phyloP scores from a whole-genome alignment of 2,888 invertebrate genomes.

The Lucinisca nassula region DNA sequence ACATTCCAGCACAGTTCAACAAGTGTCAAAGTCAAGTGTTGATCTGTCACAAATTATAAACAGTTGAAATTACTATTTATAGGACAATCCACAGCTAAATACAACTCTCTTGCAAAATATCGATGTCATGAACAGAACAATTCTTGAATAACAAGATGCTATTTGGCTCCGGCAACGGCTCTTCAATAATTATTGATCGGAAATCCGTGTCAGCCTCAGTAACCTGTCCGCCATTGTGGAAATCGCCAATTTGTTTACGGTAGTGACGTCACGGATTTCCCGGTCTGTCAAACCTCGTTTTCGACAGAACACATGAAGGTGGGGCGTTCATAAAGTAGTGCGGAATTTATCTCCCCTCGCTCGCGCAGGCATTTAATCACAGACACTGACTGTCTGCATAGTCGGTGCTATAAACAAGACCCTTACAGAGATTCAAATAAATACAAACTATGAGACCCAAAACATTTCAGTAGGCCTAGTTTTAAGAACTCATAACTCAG shows the following conservation, averaged over 20 bases:
- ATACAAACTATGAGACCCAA: too few species aligned
- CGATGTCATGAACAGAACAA: neutral
- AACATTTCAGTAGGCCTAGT: too few species aligned
- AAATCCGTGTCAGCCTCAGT: conserved; percentile 11
- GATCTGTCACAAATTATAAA: neutral
- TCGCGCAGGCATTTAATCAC: too few species aligned
- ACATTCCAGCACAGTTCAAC: neutral
- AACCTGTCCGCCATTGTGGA: conserved; percentile 34
- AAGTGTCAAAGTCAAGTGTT: neutral
- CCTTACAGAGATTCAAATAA: too few species aligned
- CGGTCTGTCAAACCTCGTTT: conserved; percentile 50
- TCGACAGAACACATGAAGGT: conserved; percentile 1
- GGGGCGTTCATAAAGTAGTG: too few species aligned
- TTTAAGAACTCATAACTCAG: too few species aligned
- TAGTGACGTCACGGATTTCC: conserved; percentile 75
- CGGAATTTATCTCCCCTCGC: too few species aligned
- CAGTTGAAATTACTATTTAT: neutral
- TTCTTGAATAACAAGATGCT: neutral
- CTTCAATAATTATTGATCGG: conserved; percentile 16
- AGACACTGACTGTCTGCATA: too few species aligned
- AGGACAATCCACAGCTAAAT: neutral
- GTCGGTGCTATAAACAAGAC: too few species aligned
- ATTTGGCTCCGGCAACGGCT: neutral
- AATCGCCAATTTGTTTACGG: conserved; percentile 83
- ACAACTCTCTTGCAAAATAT: neutral